These are phyloP conservation scores for Beaufortia kweichowensis DNA, from an alignment of 2,113 vertebrate species.

Conservation along the genomic window DNA sequence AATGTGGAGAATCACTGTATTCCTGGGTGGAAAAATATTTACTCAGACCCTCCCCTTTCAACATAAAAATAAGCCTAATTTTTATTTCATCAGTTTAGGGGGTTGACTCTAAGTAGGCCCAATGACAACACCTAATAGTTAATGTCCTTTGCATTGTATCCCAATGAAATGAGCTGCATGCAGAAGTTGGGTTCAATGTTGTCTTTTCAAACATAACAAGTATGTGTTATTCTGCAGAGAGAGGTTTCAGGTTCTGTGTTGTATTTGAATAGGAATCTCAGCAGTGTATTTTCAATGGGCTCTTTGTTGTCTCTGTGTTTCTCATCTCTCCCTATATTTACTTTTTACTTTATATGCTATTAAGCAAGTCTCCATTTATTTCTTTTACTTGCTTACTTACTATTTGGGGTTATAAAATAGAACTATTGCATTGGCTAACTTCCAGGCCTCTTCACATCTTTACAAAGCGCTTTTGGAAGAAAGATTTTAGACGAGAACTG, in stretches of 20 bases:
- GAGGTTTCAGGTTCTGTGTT: slow-evolving; percentile 34
- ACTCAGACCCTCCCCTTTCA: slow-evolving; percentile 42
- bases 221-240: slow-evolving; percentile 45
- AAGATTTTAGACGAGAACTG: too few relatives aligned
- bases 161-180: not conserved
- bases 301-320: slow-evolving; percentile 43
- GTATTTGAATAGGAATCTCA: slow-evolving; percentile 53
- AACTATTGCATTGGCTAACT: too few relatives aligned
- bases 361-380: slow-evolving; percentile 7
- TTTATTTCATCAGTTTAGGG: not conserved
- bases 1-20: slow-evolving; percentile 10
- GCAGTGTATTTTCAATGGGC: slow-evolving; percentile 34
- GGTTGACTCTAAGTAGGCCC: not conserved
- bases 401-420: too few relatives aligned
- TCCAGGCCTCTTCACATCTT: too few relatives aligned
- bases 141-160: not conserved
- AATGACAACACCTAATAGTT: not conserved
- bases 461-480: too few relatives aligned
- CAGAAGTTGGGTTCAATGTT: slow-evolving; percentile 5
- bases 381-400: too few relatives aligned
- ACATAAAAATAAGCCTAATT: not conserved
- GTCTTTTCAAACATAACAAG: slow-evolving; percentile 40
- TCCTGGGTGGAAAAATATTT: slow-evolving; percentile 63
- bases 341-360: slow-evolving; percentile 9
- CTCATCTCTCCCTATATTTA: slow-evolving; percentile 35